Percentiles rank a stretch among this genome's conserved stretches.
Evolutionary conservation across 2,113 vertebrate genomes (phyloP).

Genomic region (Chiloscyllium plagiosum): DNA sequence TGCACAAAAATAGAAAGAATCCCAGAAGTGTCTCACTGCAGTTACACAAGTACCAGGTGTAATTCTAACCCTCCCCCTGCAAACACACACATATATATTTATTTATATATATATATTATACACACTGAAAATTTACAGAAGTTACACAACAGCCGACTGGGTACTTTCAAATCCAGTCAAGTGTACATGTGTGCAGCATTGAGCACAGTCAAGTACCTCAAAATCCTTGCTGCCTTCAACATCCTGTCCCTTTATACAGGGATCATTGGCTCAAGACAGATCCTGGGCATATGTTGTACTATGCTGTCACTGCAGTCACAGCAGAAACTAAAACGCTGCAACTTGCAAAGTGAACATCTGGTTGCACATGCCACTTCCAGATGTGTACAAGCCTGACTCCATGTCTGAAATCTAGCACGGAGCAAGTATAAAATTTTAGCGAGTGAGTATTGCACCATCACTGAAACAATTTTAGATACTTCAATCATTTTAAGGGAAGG

Average conservation of each 20-base stretch:
- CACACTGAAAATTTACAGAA: conserved; percentile 29
- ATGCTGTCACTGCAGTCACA: not conserved
- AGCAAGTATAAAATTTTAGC: not conserved
- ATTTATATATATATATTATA: not conserved
- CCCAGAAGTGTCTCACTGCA: conserved; percentile 9
- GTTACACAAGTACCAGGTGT: conserved; percentile 21
- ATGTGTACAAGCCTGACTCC: not conserved
- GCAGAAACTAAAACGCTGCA: not conserved
- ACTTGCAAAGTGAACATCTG: not conserved
- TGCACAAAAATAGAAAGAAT: not conserved
- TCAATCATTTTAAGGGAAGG: conserved; percentile 11
- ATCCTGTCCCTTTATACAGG: not conserved
- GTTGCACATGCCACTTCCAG: not conserved
- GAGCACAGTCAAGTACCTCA: conserved; percentile 22
- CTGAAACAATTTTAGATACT: not conserved
- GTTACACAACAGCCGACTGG: conserved; percentile 18
- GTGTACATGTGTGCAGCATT: conserved; percentile 10
- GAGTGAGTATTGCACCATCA: conserved; percentile 18
- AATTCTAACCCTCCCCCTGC: not conserved
- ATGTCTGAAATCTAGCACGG: not conserved
- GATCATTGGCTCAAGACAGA: conserved; percentile 21
- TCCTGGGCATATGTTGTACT: not conserved
- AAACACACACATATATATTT: conserved; percentile 9
- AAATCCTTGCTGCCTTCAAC: not conserved
- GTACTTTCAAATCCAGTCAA: conserved; percentile 12